Evolutionary conservation across 2,888 invertebrate genomes (phyloP).

Genomic region (Penaeus monodon): DNA sequence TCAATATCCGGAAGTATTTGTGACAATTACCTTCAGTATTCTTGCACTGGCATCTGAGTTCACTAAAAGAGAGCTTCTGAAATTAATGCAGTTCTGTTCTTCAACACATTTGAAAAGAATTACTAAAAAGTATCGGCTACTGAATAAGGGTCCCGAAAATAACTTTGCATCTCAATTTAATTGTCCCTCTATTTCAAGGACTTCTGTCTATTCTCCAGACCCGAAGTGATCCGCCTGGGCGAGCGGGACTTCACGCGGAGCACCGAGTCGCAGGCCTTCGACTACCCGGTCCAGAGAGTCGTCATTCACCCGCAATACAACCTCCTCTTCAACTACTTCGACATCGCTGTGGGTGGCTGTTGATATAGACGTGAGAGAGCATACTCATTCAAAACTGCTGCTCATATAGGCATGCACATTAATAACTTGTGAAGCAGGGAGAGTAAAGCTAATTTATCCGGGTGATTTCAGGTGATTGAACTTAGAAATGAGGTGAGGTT

Average conservation of each 20-base stretch:
- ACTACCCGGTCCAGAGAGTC: slow-evolving; percentile 30
- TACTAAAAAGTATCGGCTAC: no score
- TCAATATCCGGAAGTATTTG: no score
- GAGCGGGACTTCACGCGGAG: slow-evolving; percentile 36
- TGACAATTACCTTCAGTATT: no score
- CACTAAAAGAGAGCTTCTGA: no score
- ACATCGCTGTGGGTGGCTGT: slow-evolving; percentile 29
- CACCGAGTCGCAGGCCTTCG: slow-evolving; percentile 26
- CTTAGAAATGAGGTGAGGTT: slow-evolving; percentile 20
- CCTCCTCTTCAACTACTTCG: slow-evolving; percentile 24
- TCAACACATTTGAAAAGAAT: no score
- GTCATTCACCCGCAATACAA: slow-evolving; percentile 28
- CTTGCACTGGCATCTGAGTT: no score
- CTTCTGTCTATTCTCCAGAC: slow-evolving; percentile 3
- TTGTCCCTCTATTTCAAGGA: no score
- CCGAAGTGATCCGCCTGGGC: slow-evolving; percentile 36
- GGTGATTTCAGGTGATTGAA: slow-evolving; percentile 30
- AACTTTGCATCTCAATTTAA: no score
- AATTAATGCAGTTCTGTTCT: no score
- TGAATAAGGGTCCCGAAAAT: no score
- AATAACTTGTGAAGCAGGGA: neutral
- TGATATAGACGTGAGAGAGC: neutral
- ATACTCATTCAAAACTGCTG: neutral
- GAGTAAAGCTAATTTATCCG: neutral
- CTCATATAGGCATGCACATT: neutral